These are phyloP conservation scores for Drosophila fulvimacula DNA, from an alignment of 2,888 invertebrate species.

Conservation along the genomic window DNA sequence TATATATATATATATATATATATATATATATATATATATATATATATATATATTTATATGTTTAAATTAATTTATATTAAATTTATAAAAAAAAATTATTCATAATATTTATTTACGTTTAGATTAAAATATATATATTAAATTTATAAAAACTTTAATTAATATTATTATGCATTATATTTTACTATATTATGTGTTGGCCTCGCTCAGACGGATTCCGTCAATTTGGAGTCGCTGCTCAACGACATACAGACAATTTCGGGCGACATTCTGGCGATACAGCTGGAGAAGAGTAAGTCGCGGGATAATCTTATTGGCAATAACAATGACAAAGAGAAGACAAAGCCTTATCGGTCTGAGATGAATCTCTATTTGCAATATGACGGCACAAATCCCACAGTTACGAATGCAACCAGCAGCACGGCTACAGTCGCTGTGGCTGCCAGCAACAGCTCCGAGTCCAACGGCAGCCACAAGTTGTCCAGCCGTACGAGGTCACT, in stretches of 20 bases:
- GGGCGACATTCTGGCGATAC: constrained; percentile 83
- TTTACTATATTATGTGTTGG: too few species aligned
- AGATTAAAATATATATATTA: too few species aligned
- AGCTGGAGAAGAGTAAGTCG: constrained; percentile 80
- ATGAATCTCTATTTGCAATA: constrained; percentile 84
- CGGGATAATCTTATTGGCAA: constrained; percentile 69
- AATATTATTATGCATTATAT: too few species aligned
- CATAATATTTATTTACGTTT: too few species aligned
- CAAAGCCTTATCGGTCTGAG: constrained; percentile 84
- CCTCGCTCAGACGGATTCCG: constrained; percentile 85
- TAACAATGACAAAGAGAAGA: constrained; percentile 65
- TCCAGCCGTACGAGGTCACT: constrained; percentile 69
- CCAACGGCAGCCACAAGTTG: constrained; percentile 41
- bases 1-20: too few species aligned
- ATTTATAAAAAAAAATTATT: too few species aligned
- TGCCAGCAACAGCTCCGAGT: constrained; percentile 28
- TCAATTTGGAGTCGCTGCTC: constrained; percentile 89
- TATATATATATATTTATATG: too few species aligned
- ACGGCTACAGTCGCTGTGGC: constrained; percentile 18
- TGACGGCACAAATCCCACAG: constrained; percentile 80
- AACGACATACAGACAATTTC: constrained; percentile 89
- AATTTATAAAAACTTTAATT: too few species aligned
- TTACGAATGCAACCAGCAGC: constrained; percentile 55
- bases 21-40: too few species aligned
- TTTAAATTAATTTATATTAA: too few species aligned